phyloP scores from a whole-genome alignment of 2,113 vertebrate species.

The Nothocercus julius region DNA sequence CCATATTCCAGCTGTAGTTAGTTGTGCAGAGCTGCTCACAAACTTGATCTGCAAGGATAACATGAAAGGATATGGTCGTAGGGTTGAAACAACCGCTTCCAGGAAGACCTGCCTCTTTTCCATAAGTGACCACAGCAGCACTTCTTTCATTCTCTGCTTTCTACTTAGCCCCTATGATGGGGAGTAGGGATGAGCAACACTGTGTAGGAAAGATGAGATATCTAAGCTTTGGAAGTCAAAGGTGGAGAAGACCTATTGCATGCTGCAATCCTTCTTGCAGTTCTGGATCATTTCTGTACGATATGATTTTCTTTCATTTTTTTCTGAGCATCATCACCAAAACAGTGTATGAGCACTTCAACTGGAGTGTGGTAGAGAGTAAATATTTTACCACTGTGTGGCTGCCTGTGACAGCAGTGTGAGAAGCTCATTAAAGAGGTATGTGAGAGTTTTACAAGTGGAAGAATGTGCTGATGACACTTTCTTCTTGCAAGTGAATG shows the following conservation, averaged over 20 bases:
- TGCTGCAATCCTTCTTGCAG: background rate
- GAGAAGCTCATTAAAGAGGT: background rate
- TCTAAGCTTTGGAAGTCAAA: background rate
- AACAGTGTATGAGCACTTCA: background rate
- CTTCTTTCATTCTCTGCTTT: background rate
- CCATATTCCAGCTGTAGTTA: background rate
- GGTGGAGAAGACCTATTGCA: background rate
- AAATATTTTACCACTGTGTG: background rate
- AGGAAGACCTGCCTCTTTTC: background rate
- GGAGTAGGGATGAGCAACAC: background rate
- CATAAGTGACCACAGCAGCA: background rate
- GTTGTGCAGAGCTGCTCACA: background rate
- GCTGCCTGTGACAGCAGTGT: background rate
- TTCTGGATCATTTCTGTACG: background rate
- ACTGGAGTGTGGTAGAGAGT: background rate
- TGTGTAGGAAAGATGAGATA: background rate
- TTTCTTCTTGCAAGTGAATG: background rate
- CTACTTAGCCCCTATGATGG: background rate
- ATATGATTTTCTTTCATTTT: background rate
- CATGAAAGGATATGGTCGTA: background rate
- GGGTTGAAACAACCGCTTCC: background rate
- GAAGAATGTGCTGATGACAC: background rate
- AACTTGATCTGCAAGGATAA: background rate
- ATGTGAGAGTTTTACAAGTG: background rate
- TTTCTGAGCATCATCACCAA: background rate